Evolutionary conservation across 2,797 vertebrate genomes (phyloP).

Genomic region (Chelidonichthys spinosus): DNA sequence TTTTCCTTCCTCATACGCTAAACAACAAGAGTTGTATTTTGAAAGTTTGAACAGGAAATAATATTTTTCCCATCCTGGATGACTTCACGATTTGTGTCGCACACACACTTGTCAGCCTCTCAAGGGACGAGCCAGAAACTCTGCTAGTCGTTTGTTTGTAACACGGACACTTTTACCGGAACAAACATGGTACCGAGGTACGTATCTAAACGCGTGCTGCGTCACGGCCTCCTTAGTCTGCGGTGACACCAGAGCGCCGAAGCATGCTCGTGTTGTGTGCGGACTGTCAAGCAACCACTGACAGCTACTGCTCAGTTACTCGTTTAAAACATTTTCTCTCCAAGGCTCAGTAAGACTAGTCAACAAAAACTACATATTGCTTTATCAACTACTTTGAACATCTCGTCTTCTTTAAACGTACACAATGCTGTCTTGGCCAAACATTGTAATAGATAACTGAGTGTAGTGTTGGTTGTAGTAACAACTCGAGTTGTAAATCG

Average conservation of each 20-base stretch:
- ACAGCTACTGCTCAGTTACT: neutral
- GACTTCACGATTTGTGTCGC: neutral
- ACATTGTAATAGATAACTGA: neutral
- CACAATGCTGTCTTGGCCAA: neutral
- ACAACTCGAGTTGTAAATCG: too few relatives aligned
- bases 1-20: neutral
- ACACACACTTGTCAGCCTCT: constrained; percentile 5
- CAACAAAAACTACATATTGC: neutral
- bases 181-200: constrained; percentile 3
- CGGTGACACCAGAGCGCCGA: neutral
- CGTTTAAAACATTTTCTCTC: neutral
- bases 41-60: constrained; percentile 23
- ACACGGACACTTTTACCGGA: neutral
- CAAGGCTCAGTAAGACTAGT: neutral
- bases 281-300: neutral
- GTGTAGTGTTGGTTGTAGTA: neutral
- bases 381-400: neutral
- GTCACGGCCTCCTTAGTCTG: neutral
- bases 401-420: neutral
- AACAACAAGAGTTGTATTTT: constrained; percentile 7
- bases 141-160: neutral
- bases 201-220: neutral
- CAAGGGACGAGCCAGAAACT: neutral
- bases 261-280: neutral
- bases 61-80: neutral